Evolutionary conservation across 2,797 vertebrate species (phyloP).

Genomic region (Pelochelys cantorii): DNA sequence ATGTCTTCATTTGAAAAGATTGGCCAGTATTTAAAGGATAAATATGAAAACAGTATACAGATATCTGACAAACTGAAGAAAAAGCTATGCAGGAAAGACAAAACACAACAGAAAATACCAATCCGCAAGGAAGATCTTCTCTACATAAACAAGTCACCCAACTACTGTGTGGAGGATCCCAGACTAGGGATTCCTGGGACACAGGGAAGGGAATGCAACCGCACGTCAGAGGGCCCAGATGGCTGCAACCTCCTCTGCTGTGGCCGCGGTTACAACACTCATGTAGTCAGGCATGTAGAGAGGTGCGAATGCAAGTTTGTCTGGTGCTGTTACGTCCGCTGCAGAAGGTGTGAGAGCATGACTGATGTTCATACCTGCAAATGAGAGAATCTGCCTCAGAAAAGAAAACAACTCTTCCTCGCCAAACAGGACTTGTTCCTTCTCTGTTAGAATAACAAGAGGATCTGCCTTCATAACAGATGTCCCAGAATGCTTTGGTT

Average conservation of each 20-base stretch:
- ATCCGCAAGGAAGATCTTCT: conserved; percentile 88
- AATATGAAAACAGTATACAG: conserved; percentile 93
- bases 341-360: conserved; percentile 95
- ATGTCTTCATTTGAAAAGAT: conserved; percentile 93
- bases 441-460: fast-evolving
- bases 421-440: fast-evolving
- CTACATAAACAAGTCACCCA: conserved; percentile 93
- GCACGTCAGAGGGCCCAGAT: conserved; percentile 86
- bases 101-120: conserved; percentile 81
- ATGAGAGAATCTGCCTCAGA: conserved; percentile 51
- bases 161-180: conserved; percentile 93
- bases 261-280: conserved; percentile 96
- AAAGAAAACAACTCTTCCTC: fast-evolving
- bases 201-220: conserved; percentile 92
- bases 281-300: conserved; percentile 90
- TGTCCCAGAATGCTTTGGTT: fast-evolving
- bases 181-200: conserved; percentile 90
- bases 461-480: not conserved
- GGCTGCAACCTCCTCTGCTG: conserved; percentile 97
- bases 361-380: conserved; percentile 97
- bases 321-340: conserved; percentile 98
- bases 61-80: conserved; percentile 86
- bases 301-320: conserved; percentile 97
- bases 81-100: conserved; percentile 88
- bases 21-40: conserved; percentile 91